Evolutionary conservation across 2,888 invertebrate genomes (phyloP).

Genomic region (Nowickia ferox): DNA sequence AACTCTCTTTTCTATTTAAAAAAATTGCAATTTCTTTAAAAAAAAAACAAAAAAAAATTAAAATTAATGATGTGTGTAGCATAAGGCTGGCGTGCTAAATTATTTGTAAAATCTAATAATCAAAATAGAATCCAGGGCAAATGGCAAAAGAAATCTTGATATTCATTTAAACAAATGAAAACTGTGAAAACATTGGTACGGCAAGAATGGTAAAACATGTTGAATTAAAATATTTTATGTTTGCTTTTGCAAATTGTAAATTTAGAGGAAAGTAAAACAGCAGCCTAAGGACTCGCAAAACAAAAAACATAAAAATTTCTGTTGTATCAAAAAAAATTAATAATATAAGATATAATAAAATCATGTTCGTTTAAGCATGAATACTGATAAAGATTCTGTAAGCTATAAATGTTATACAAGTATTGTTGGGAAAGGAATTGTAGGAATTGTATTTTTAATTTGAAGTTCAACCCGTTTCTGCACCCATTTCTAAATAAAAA

Average conservation of each 20-base stretch:
- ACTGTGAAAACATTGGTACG: not conserved
- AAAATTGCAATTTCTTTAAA: not conserved
- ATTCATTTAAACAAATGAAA: slow-evolving; percentile 1
- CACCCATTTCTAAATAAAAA: not conserved
- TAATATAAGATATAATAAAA: too few relatives aligned
- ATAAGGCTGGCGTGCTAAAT: not conserved
- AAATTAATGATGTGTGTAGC: slow-evolving; percentile 18
- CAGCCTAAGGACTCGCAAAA: too few relatives aligned
- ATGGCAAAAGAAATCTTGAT: not conserved
- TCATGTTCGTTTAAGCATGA: too few relatives aligned
- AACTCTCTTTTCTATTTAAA: not conserved
- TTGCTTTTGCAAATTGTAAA: not conserved
- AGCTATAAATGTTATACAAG: too few relatives aligned
- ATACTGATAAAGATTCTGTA: too few relatives aligned
- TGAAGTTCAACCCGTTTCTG: too few relatives aligned
- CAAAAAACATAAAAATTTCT: too few relatives aligned
- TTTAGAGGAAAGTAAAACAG: not conserved
- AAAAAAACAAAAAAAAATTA: not conserved
- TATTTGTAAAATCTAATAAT: not conserved
- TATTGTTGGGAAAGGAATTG: too few relatives aligned
- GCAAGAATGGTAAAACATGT: not conserved
- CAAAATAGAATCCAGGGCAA: not conserved
- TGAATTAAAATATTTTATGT: too few relatives aligned
- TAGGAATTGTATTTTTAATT: too few relatives aligned
- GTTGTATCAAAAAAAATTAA: too few relatives aligned